These are phyloP conservation scores for Drosophila meridionalis DNA, from an alignment of 2,888 invertebrate genomes.

Conservation along the genomic window DNA sequence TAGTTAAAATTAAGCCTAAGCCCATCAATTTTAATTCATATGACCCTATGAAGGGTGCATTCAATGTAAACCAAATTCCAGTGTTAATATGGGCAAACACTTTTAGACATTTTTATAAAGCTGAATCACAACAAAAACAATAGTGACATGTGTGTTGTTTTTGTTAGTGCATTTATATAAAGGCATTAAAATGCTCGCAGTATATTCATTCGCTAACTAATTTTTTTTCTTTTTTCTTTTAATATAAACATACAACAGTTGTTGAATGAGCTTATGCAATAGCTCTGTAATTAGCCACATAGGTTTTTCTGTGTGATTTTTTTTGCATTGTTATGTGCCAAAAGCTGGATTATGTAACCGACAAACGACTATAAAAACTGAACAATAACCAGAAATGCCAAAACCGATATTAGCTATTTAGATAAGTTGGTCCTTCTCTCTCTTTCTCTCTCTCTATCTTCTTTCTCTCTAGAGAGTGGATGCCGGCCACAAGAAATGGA, in stretches of 20 bases:
- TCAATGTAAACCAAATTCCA: neutral
- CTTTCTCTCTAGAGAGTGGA: neutral
- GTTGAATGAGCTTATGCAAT: constrained; percentile 63
- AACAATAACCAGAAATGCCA: constrained; percentile 79
- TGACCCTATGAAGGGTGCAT: neutral
- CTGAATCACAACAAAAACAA: neutral
- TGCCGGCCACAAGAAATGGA: neutral
- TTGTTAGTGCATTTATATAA: constrained; percentile 11
- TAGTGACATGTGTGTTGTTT: neutral
- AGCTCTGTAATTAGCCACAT: constrained; percentile 68
- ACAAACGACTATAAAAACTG: constrained; percentile 23
- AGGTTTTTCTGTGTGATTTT: constrained; percentile 14
- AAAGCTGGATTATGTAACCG: constrained; percentile 64
- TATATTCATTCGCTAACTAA: constrained; percentile 8
- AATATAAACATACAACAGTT: constrained; percentile 22
- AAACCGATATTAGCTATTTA: constrained; percentile 55
- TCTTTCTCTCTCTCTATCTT: neutral
- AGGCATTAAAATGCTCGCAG: neutral
- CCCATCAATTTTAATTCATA: too few species aligned
- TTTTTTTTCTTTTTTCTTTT: constrained; percentile 10
- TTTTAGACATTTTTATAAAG: neutral
- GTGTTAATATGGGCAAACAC: too few species aligned
- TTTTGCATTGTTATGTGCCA: constrained; percentile 58
- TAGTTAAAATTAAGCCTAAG: neutral
- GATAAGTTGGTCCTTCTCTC: constrained; percentile 41